Evolutionary conservation across 2,888 invertebrate species (phyloP).

Genomic region (Capitulum mitella): DNA sequence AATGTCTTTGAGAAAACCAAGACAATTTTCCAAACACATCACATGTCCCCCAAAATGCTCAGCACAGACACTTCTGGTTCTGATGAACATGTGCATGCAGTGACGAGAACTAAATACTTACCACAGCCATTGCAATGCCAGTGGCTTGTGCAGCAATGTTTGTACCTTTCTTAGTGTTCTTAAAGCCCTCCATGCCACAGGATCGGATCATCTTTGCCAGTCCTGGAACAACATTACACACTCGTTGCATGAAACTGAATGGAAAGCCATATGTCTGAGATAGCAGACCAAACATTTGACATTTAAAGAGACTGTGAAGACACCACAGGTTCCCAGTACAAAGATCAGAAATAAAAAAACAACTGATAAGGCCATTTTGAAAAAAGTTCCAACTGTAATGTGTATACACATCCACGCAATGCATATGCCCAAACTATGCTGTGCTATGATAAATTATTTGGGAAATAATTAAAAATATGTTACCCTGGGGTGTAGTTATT

Average conservation of each 20-base stretch:
- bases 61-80: too few species aligned
- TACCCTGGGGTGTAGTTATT: conserved; percentile 63
- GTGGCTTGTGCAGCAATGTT: conserved; percentile 95
- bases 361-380: background rate
- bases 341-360: background rate
- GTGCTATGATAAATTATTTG: background rate
- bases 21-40: too few species aligned
- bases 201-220: conserved; percentile 56
- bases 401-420: too few species aligned
- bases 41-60: too few species aligned
- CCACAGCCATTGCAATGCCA: conserved; percentile 67
- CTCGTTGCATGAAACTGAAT: too few species aligned
- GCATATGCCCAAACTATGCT: too few species aligned
- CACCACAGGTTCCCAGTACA: background rate
- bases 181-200: conserved; percentile 88
- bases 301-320: conserved; percentile 24
- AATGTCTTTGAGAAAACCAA: too few species aligned
- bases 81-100: too few species aligned
- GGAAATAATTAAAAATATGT: conserved; percentile 25
- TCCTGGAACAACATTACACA: conserved; percentile 48
- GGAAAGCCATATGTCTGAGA: too few species aligned
- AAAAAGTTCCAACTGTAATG: too few species aligned
- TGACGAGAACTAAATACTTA: too few species aligned
- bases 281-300: conserved; percentile 32
- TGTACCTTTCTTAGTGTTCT: conserved; percentile 89